Evolutionary conservation across 1,140 invertebrate species (phyloP), one percentile per base, ranked within the genome.

Genomic region (Bombus vancouverensis): DNA sequence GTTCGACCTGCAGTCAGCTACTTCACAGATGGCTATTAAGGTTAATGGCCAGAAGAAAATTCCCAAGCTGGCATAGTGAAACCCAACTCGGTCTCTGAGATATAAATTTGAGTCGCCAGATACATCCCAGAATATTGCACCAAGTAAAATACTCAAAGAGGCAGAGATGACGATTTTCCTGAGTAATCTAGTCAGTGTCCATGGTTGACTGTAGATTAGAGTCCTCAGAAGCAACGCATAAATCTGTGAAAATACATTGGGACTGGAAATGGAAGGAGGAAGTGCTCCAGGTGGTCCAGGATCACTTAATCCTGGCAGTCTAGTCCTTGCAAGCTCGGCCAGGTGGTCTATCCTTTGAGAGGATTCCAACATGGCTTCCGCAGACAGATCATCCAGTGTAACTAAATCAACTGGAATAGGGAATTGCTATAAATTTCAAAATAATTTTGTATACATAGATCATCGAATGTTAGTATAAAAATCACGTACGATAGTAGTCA

Each of bases 341-440:
- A 99, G 93, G 78, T 98, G 98, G 93, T 98, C 98, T 74, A 99
- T 98, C 85, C 98, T 96, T 86, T 98, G 98, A 25, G 98, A 98
- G 1, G 98, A 99, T 94, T 99, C 98, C 74, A 99, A 93, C 97
- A 99, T 98, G 28, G 98, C 98, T 92, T 99, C 98, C 2, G 98
- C 97, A 12, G 98, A 99, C 72, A 99, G 94, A 93, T 98, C 98
- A 92, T 99, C 98, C 91, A 99, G 92, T 0, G 98, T 99, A 12
- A 99, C 98, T 85, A 99, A 94, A 94, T 99, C 98, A 93, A 99
- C 98, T 99, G 93, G 2, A 95, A 95, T 12, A 72, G n/a, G 66
- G 5, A 75, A 39, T 28, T 34, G 13, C 13, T 34, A 37, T n/a
- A 34, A 32, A n/a, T 42, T 42, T 25, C 22, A 25, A 22, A 80